Evolutionary conservation across 2,888 invertebrate species (phyloP).

Genomic region (Myopa testacea): DNA sequence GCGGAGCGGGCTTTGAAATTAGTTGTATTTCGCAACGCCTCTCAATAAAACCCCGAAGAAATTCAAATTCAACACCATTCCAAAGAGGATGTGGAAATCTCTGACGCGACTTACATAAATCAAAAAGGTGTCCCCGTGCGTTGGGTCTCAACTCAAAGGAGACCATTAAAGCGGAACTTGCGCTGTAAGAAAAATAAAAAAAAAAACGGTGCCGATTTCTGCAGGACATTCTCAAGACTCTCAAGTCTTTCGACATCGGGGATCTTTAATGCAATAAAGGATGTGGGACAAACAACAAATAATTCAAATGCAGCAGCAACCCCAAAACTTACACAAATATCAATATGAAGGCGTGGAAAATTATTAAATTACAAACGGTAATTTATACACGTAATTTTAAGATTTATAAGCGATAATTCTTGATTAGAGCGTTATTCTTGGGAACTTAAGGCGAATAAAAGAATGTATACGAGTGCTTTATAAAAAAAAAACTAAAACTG

Average conservation of each 20-base stretch:
- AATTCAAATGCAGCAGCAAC: background rate
- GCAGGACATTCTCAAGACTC: background rate
- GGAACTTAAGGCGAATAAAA: background rate
- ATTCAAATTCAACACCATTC: constrained; percentile 19
- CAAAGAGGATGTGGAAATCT: background rate
- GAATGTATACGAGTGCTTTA: background rate
- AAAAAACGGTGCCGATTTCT: background rate
- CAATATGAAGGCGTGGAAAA: constrained; percentile 30
- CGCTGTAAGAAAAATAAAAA: background rate
- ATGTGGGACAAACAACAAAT: background rate
- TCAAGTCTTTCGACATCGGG: background rate
- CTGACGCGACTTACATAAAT: background rate
- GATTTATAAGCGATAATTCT: constrained; percentile 4
- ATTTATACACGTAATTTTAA: constrained; percentile 16
- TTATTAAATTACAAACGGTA: constrained; percentile 31
- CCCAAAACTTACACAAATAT: background rate
- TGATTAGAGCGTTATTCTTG: background rate
- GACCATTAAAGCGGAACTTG: constrained; percentile 10
- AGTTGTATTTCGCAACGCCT: constrained; percentile 27
- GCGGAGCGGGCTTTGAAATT: background rate
- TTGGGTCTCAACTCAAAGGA: background rate
- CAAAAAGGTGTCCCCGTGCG: background rate
- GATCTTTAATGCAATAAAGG: background rate
- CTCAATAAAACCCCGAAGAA: constrained; percentile 14
- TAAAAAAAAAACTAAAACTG: no score